Evolutionary conservation across 1,140 invertebrate genomes (phyloP), one percentile per base, ranked within the genome.

Genomic region (Drosophila paulistorum): DNA sequence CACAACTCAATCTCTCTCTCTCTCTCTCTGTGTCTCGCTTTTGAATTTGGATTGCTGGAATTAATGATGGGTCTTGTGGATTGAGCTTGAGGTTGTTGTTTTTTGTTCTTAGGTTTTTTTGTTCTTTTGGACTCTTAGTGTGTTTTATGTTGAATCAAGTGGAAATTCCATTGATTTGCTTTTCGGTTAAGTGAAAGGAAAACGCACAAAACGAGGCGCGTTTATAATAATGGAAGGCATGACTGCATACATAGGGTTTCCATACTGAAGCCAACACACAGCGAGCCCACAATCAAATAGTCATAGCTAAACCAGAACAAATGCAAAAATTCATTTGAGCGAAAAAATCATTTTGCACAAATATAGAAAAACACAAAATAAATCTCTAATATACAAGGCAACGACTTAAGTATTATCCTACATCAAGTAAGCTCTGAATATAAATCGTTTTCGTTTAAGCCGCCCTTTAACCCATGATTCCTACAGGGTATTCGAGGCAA

Each of bases 81-180:
- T 13, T 48, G 65, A 14, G 45, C 54, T 45, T 51, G 54, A n/a
- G 65, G 13, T 20, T 62, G 14, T 51, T 72, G 65, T 62, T 62
- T 73, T 48, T 58, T n/a, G 23, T 59, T 65, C 7, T 65, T 71
- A 42, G 65, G 41, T 68, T 42, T 79, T 62, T 30, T 62, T 42
- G 71, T 17, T 65, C 55, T 37, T 30, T 30, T 5, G 30, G 67
- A 51, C 60, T 67, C 65, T 62, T 67, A 30, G 78, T 81, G 76
- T 83, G 68, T 79, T 89, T 81, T 87, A 74, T 81, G 84, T 84
- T 73, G 85, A 87, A 78, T 87, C 84, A 90, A 84, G 77, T 87
- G 85, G 85, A 87, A 87, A 90, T 84, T 84, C 80, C 84, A 87
- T 89, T 87, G 84, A 89, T 87, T 87, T 84, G 84, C 71, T 89